Conservation (phyloP, 2,888 invertebrate genomes). For the Phyllotreta striolata region DNA sequence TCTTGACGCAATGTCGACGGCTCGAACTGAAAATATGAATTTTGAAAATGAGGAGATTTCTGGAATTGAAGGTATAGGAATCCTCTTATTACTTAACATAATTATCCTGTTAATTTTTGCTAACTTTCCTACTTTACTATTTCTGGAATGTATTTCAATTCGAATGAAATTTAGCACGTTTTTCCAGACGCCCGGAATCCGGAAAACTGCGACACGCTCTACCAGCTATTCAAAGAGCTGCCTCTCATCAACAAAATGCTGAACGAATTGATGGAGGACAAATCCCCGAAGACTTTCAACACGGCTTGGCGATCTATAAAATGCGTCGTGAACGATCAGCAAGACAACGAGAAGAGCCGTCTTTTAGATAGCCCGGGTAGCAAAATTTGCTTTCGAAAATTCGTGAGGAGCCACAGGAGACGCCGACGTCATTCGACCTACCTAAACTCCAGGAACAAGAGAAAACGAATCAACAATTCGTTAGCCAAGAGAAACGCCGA, state of each 20-base stretch:
- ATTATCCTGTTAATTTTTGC: too few species aligned
- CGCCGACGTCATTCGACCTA: conserved; percentile 40
- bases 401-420: conserved; percentile 33
- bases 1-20: too few species aligned
- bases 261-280: conserved; percentile 26
- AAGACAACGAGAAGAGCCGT: conserved; percentile 22
- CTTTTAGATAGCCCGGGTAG: conserved; percentile 37
- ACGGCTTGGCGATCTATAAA: conserved; percentile 39
- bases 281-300: conserved; percentile 17
- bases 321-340: conserved; percentile 38
- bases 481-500: conserved; percentile 27
- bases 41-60: too few species aligned
- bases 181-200: conserved; percentile 14
- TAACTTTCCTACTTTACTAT: too few species aligned
- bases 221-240: conserved; percentile 23
- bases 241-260: conserved; percentile 26
- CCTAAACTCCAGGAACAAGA: conserved; percentile 34
- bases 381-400: conserved; percentile 38
- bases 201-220: conserved; percentile 13
- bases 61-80: too few species aligned
- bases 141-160: too few species aligned
- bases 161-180: neutral
- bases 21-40: too few species aligned
- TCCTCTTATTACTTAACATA: too few species aligned
- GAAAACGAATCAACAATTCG: conserved; percentile 32